phyloP scores from a whole-genome alignment of 1,140 invertebrate species.

The Eulimnadia texana region DNA sequence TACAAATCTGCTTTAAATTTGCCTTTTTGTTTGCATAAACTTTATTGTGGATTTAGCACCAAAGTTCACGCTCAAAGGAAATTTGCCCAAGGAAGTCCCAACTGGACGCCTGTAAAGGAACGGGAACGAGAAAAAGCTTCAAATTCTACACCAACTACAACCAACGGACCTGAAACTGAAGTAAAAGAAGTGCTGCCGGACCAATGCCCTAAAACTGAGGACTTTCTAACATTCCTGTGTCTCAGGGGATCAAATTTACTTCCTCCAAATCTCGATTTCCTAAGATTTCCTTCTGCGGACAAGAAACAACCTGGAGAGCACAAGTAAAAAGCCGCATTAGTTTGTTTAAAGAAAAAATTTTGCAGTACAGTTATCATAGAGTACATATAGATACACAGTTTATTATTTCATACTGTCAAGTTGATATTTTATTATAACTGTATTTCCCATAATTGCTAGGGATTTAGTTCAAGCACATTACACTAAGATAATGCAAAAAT shows the following conservation, averaged over 20 bases:
- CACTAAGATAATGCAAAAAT: too few species aligned
- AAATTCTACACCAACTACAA: slow-evolving; percentile 27
- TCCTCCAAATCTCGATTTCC: background rate
- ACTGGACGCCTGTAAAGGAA: slow-evolving; percentile 42
- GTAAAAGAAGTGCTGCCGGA: slow-evolving; percentile 24
- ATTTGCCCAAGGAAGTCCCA: slow-evolving; percentile 62
- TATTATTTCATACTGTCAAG: too few species aligned
- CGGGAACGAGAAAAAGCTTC: slow-evolving; percentile 32
- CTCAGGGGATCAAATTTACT: slow-evolving; percentile 45
- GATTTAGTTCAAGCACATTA: too few species aligned
- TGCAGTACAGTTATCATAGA: background rate
- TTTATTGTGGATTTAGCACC: too few species aligned
- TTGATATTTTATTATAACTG: too few species aligned
- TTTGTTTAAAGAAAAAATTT: background rate
- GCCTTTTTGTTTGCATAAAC: too few species aligned
- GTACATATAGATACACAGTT: too few species aligned
- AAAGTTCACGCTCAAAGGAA: slow-evolving; percentile 71
- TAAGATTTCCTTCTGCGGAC: background rate
- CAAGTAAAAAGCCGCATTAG: too few species aligned
- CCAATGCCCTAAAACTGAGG: slow-evolving; percentile 63
- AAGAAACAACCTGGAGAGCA: background rate
- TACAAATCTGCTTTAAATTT: too few species aligned
- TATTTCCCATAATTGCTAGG: too few species aligned
- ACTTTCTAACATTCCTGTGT: slow-evolving; percentile 78
- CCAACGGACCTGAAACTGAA: slow-evolving; percentile 39